These are phyloP conservation scores for Pyrgilauda ruficollis DNA, from an alignment of 2,113 vertebrate species.

Conservation along the genomic window DNA sequence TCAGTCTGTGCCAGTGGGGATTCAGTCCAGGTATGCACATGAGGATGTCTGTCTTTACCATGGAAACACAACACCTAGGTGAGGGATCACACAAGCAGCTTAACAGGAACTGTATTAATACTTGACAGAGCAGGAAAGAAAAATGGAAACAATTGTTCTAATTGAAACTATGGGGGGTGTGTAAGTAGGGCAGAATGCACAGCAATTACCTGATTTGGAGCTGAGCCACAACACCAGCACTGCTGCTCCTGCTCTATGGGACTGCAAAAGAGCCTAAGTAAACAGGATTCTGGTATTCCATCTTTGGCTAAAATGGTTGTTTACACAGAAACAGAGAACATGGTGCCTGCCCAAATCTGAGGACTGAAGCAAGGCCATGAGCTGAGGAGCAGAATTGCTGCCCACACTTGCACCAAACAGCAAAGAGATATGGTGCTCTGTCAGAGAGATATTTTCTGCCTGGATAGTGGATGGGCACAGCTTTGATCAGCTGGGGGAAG, in stretches of 20 bases:
- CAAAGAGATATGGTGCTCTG: not conserved
- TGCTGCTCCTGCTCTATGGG: not conserved
- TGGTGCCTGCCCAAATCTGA: not conserved
- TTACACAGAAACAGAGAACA: not conserved
- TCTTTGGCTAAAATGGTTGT: not conserved
- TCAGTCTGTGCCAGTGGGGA: not conserved
- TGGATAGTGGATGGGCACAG: not conserved
- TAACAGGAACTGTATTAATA: conserved; percentile 18
- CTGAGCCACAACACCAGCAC: not conserved
- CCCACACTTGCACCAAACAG: not conserved
- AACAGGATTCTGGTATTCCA: conserved; percentile 2
- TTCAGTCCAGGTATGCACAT: not conserved
- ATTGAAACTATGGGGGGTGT: conserved; percentile 53
- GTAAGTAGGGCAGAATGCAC: conserved; percentile 51
- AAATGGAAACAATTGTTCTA: conserved; percentile 55
- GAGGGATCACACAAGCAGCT: not conserved
- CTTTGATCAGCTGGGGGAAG: not conserved
- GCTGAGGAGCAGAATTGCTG: not conserved
- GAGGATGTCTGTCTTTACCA: not conserved
- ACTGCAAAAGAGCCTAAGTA: not conserved
- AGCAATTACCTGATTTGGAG: conserved; percentile 58
- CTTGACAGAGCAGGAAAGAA: conserved; percentile 50
- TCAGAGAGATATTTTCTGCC: not conserved
- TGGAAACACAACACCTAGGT: conserved; percentile 46
- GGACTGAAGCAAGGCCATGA: not conserved